Conservation (phyloP, 2,888 invertebrate species). For the Caenorhabditis sp. region DNA sequence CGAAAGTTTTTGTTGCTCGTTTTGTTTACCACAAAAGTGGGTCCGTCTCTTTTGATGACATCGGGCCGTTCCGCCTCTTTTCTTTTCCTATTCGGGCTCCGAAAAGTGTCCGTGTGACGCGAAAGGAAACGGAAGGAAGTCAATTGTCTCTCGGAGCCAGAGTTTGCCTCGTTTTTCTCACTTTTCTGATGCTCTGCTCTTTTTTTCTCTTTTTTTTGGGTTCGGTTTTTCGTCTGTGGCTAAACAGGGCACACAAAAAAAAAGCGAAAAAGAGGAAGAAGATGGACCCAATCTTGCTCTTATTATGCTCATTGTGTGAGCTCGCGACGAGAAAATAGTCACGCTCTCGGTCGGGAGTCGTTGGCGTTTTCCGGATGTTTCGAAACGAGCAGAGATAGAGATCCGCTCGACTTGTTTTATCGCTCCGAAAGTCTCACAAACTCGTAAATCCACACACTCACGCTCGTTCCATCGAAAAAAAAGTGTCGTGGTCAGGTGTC, state of each 20-base stretch:
- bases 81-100: constrained; percentile 10
- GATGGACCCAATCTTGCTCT: background rate
- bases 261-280: constrained; percentile 1
- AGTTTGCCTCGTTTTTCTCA: constrained; percentile 17
- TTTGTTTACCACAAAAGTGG: too few species aligned
- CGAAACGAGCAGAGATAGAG: background rate
- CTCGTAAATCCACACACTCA: too few species aligned
- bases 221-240: background rate
- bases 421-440: too few species aligned
- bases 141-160: constrained; percentile 41
- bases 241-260: constrained; percentile 11
- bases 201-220: constrained; percentile 7
- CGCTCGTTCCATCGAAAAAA: too few species aligned
- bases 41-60: constrained; percentile 21
- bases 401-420: too few species aligned
- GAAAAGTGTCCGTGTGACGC: constrained; percentile 40
- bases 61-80: constrained; percentile 10
- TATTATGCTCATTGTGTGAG: background rate
- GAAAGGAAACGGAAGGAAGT: constrained; percentile 37
- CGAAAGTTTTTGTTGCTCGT: too few species aligned
- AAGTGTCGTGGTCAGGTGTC: too few species aligned
- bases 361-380: constrained; percentile 31
- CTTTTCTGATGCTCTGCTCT: background rate
- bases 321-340: background rate
- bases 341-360: constrained; percentile 3